phyloP scores from a whole-genome alignment of 2,888 invertebrate species.

The Notocelia uddmanniana region DNA sequence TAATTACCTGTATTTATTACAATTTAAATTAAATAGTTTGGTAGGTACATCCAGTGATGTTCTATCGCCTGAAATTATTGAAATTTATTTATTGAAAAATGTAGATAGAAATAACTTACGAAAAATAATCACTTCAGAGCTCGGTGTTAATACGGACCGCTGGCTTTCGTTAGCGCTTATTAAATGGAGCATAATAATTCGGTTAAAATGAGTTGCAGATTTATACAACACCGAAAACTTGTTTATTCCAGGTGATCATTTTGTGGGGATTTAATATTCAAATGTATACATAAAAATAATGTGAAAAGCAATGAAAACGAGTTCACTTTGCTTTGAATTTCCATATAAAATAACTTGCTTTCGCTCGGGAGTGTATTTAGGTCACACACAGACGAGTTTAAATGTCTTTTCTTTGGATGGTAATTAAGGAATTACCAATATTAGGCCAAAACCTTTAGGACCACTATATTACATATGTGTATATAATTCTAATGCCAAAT shows the following conservation, averaged over 20 bases:
- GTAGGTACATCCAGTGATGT: no score
- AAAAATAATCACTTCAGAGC: constrained; percentile 10
- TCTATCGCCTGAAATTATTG: no score
- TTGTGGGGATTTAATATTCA: neutral
- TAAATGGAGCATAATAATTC: constrained; percentile 35
- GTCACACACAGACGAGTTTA: neutral
- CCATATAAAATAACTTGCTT: neutral
- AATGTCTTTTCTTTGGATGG: neutral
- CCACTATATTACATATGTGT: no score
- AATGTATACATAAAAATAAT: neutral
- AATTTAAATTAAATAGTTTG: no score
- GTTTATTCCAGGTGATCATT: neutral
- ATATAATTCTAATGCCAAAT: neutral
- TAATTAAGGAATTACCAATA: no score
- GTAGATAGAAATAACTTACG: constrained; percentile 1
- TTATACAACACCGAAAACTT: neutral
- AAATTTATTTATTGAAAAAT: no score
- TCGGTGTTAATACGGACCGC: constrained; percentile 13
- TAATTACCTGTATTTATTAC: no score
- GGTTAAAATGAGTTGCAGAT: constrained; percentile 11
- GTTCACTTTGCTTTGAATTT: neutral
- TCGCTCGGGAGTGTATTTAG: neutral
- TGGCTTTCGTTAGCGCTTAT: constrained; percentile 7
- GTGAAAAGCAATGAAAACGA: neutral
- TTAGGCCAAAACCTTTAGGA: no score